Evolutionary conservation across 2,888 invertebrate species (phyloP).

Genomic region (Acrocyrtus sp.): DNA sequence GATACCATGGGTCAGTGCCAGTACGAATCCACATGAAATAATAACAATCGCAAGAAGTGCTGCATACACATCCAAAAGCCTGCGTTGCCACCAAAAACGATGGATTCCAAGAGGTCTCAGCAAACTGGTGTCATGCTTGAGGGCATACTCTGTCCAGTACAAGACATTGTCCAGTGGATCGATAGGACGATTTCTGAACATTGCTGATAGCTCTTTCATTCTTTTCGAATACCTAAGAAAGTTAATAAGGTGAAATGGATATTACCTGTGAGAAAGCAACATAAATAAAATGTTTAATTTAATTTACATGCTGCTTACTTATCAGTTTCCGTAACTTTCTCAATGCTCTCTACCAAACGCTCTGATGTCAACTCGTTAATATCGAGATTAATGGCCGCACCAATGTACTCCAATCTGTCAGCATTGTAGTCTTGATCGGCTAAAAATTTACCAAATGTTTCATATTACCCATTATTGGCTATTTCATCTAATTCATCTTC

Average conservation of each 20-base stretch:
- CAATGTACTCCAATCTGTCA: conserved; percentile 31
- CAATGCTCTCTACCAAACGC: conserved; percentile 1
- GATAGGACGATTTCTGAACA: conserved; percentile 47
- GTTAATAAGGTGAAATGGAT: conserved; percentile 1
- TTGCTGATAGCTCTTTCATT: conserved; percentile 23
- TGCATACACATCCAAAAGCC: conserved; percentile 45
- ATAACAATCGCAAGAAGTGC: background rate
- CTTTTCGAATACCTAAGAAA: conserved; percentile 18
- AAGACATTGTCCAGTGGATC: conserved; percentile 37
- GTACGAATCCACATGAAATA: too few species aligned
- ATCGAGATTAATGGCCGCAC: conserved; percentile 32
- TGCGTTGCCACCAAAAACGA: conserved; percentile 46
- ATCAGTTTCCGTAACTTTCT: conserved; percentile 15
- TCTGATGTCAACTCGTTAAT: conserved; percentile 21
- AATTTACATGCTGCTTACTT: conserved; percentile 9
- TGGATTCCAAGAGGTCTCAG: conserved; percentile 37
- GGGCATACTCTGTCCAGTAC: conserved; percentile 49
- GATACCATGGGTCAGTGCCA: too few species aligned
- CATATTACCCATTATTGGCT: too few species aligned
- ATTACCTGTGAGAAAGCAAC: background rate
- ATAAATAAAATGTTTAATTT: background rate
- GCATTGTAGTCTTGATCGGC: conserved; percentile 56
- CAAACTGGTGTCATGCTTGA: conserved; percentile 31
- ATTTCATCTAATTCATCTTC: too few species aligned
- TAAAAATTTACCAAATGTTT: background rate